Evolutionary conservation across 2,888 invertebrate genomes (phyloP).

Genomic region (Tenthredo scrophulariae): DNA sequence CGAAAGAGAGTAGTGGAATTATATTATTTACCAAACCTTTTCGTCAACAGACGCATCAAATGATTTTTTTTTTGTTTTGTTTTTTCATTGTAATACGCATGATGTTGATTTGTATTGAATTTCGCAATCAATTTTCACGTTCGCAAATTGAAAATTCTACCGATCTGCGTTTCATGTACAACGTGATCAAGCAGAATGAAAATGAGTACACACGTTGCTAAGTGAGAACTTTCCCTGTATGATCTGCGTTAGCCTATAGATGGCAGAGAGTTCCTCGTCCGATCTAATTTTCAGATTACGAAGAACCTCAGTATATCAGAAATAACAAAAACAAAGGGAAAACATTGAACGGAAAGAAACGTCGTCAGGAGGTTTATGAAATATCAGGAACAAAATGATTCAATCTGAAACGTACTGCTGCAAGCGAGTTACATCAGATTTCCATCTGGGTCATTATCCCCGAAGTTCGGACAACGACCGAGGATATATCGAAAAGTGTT

Average conservation of each 20-base stretch:
- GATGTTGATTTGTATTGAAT: neutral
- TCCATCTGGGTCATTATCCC: constrained; percentile 27
- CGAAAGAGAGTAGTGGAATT: neutral
- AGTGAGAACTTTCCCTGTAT: neutral
- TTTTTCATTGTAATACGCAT: neutral
- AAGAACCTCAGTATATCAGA: constrained; percentile 70
- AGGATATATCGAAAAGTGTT: neutral
- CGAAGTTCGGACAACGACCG: neutral
- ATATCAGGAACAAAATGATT: neutral
- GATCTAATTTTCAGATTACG: neutral
- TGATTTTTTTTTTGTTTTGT: neutral
- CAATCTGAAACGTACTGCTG: neutral
- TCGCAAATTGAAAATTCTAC: neutral
- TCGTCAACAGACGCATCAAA: neutral
- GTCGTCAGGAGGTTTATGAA: neutral
- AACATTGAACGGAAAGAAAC: neutral
- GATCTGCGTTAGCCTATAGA: neutral
- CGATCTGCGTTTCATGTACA: neutral
- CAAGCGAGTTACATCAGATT: neutral
- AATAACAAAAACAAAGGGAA: constrained; percentile 44
- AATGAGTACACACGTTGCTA: neutral
- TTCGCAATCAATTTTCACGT: neutral
- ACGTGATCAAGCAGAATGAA: neutral
- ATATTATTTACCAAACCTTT: neutral
- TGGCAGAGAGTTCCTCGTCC: neutral